Evolutionary conservation across 2,888 invertebrate genomes (phyloP), one percentile per base, ranked within the genome.

Genomic region (Rhaphigaster nebulosa): DNA sequence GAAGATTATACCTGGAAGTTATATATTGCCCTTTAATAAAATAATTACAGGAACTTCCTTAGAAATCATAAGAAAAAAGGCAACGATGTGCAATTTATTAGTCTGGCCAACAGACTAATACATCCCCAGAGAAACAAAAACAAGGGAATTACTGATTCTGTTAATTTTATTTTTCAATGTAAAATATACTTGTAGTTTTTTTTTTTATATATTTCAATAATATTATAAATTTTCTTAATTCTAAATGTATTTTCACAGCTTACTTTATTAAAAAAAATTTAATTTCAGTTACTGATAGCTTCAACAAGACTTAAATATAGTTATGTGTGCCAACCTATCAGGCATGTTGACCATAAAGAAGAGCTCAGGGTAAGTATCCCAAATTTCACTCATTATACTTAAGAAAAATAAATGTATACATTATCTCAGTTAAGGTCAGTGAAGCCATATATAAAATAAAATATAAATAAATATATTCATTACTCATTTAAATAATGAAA

Each of bases 321-420:
- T 93, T 97, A 97, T 93, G 96, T 97, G 38, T 98, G 98, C 93
- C 97, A 98, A 93, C 97, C 97, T 2, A 97, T 98, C 92, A 95
- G 96, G 92, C 96, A 96, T 92, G 95, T 96, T 87, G 95, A 96
- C 93, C 96, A 97, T 93, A 96, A 96, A 0, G 96, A 97, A 93
- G 97, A 98, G 93, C 93, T 98, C 91, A 96, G 97, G 95, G 98
- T 98, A 94, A 95, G 94, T 93, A 91, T 56, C 45, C 34, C 1
- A 34, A 65, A 18, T 34, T 65, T 34, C 70, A 70, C 6, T 70
- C 20, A 20, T 34, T 29, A 65, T 65, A 29, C 12, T 65, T 54
- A 41, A n/a, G 5, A n/a, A 45, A 34, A 87, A 13, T 87, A 41
- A 87, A 87, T 34, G 1, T 26, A 84, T 45, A 29, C 29, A 13